Evolutionary conservation across 37 sponge, comb jelly and placozoan genomes (phyloP), one percentile per base, ranked within the genome.

Genomic region (Corticium candelabrum): DNA sequence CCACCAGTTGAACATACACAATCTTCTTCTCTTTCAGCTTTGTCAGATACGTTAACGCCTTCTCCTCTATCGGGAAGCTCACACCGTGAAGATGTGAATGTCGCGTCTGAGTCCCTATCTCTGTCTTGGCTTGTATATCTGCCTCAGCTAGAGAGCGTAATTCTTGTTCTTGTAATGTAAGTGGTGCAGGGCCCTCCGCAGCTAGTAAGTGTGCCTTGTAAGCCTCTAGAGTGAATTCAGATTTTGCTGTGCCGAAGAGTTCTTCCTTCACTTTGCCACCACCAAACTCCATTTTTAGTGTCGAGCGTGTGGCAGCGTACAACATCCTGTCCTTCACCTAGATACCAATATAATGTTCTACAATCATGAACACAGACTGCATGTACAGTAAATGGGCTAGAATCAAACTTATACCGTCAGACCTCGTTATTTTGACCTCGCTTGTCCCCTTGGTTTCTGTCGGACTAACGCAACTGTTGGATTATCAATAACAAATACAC

Each of bases 261-360:
- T 97, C 99, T 37, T 85, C 81, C 3, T 75, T 77, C 5, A 97
- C 76, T 1, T 82, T 75, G 33, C 87, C 91, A 33, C 84, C 84
- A 1, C 84, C 82, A 82, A 94, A 97, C 3, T 74, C 77, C 70
- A 86, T 86, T 83, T 83, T 97, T 29, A 97, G 39, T n/a, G 90
- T 94, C 15, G 94, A 89, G 76, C 91, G 87, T 1, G 99, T 93
- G 30, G 99, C 92, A 30, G 99, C 87, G 74, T 97, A 97, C 79
- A 94, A 40, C 99, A 97, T 97, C 83, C 94, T 97, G 37, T 89
- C 76, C 37, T 85, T 36, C 7, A 91, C 94, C 94, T 93, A 57
- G n/a, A n/a, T n/a, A n/a, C n/a, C n/a, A n/a, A 80, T 27, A 3
- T 37, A 81, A 77, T n/a, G 74, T 31, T n/a, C 29, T 27, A 76